phyloP scores from a whole-genome alignment of 2,797 vertebrate species.

The Philypnodon macrostomus region DNA sequence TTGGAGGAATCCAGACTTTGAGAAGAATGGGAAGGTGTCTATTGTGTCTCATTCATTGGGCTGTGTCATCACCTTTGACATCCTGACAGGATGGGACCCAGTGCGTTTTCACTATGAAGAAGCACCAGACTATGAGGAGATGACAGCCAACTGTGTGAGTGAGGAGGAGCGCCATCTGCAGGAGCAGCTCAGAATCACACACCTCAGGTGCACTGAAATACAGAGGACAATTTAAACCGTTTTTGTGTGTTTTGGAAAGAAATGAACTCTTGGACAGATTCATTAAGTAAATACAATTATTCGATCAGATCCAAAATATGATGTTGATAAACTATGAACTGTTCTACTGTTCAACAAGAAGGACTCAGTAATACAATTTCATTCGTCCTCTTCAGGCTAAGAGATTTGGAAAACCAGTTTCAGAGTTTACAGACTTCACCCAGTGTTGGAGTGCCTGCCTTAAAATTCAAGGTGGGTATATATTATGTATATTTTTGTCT shows the following conservation, averaged over 20 bases:
- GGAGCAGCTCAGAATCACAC: slow-evolving; percentile 85
- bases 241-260: too few relatives aligned
- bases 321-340: too few relatives aligned
- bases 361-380: neutral
- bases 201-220: slow-evolving; percentile 78
- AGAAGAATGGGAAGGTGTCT: slow-evolving; percentile 90
- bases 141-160: slow-evolving; percentile 77
- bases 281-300: too few relatives aligned
- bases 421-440: slow-evolving; percentile 81
- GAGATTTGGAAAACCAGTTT: slow-evolving; percentile 87
- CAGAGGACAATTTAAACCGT: too few relatives aligned
- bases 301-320: too few relatives aligned
- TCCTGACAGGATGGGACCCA: slow-evolving; percentile 96
- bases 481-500: neutral
- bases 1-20: slow-evolving; percentile 90
- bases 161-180: slow-evolving; percentile 84
- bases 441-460: slow-evolving; percentile 79
- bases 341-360: neutral
- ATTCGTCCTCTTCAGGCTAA: slow-evolving; percentile 73
- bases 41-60: slow-evolving; percentile 95
- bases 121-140: slow-evolving; percentile 80
- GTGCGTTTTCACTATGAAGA: slow-evolving; percentile 86
- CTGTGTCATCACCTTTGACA: slow-evolving; percentile 95
- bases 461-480: slow-evolving; percentile 96
- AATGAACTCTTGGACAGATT: too few relatives aligned